Evolutionary conservation across 2,113 vertebrate species (phyloP).

Genomic region (Cromileptes altivelis): DNA sequence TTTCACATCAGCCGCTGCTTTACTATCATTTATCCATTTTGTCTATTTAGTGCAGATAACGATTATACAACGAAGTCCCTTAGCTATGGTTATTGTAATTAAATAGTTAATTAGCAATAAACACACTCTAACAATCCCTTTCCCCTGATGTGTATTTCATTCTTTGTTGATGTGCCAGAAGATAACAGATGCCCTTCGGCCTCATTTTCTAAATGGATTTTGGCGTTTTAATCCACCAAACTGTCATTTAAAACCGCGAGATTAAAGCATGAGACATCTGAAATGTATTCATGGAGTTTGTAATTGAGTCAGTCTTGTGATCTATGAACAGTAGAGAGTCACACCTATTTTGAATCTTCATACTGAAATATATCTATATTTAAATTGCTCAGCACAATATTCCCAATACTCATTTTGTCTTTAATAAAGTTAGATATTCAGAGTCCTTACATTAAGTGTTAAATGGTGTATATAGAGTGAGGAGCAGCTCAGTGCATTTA

Average conservation of each 20-base stretch:
- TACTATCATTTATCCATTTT: background rate
- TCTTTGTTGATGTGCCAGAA: conserved; percentile 34
- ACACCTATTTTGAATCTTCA: conserved; percentile 20
- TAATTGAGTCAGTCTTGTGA: background rate
- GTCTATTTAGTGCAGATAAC: conserved; percentile 18
- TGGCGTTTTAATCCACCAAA: background rate
- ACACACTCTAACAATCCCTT: background rate
- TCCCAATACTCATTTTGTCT: background rate
- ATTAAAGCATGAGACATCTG: conserved; percentile 14
- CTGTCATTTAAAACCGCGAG: conserved; percentile 16
- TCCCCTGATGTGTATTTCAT: conserved; percentile 16
- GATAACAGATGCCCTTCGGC: background rate
- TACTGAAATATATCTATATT: background rate
- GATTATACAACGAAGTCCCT: background rate
- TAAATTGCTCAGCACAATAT: background rate
- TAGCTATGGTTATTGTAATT: conserved; percentile 12
- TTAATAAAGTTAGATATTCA: background rate
- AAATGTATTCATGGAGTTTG: background rate
- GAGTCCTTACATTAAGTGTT: background rate
- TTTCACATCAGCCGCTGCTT: background rate
- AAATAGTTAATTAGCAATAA: conserved; percentile 45
- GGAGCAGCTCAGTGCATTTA: too few relatives aligned
- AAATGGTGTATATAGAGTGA: too few relatives aligned
- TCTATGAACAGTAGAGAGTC: background rate
- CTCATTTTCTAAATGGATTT: conserved; percentile 22